Conservation (phyloP, 2,113 vertebrate species). For the Paedocypris sp. region DNA sequence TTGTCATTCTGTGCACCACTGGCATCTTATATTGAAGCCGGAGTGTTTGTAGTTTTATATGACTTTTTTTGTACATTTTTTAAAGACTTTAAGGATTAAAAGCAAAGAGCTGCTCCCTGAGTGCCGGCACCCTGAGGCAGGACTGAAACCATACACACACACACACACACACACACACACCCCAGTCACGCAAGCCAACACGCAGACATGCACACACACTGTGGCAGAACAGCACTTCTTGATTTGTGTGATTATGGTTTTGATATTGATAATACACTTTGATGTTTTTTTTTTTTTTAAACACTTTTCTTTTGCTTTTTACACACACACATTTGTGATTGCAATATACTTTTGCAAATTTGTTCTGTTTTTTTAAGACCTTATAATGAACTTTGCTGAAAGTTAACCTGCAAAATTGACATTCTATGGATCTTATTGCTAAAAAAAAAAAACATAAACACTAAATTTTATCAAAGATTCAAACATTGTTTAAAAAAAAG, state of each 20-base stretch:
- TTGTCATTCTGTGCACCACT: neutral
- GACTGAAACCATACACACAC: slow-evolving; percentile 57
- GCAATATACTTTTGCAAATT: no score
- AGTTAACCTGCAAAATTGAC: no score
- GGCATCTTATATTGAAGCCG: neutral
- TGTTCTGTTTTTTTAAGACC: no score
- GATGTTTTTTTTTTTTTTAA: no score
- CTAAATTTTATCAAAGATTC: no score
- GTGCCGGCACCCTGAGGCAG: slow-evolving; percentile 54
- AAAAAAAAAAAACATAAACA: no score
- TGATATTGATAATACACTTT: neutral
- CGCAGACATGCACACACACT: slow-evolving; percentile 50
- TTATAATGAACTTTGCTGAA: no score
- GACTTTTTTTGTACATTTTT: slow-evolving; percentile 42
- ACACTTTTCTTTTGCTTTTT: no score
- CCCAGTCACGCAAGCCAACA: slow-evolving; percentile 54
- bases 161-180: slow-evolving; percentile 50
- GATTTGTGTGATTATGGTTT: neutral
- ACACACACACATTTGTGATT: no score
- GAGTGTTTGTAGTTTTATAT: slow-evolving; percentile 46
- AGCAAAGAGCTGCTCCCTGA: slow-evolving; percentile 49
- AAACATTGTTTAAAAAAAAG: no score
- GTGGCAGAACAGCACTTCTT: slow-evolving; percentile 52
- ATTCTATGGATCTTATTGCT: no score
- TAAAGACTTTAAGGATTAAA: slow-evolving; percentile 55